Base-by-base conservation (phyloP, 2,888 invertebrate genomes). In the Mimas tiliae region DNA sequence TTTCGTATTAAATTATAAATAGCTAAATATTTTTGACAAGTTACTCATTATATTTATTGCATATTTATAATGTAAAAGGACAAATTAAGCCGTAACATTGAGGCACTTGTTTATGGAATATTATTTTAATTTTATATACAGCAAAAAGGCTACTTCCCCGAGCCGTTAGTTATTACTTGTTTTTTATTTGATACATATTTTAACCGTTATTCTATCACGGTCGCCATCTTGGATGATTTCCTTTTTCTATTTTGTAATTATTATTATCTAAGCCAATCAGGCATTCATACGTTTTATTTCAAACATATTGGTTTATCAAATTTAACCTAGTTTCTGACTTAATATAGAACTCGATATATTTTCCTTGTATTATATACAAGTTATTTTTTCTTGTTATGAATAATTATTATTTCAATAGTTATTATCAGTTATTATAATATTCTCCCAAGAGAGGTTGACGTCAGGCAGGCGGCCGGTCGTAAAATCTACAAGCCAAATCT, bases 181-280 rank as follows among this genome's bases (percentile, higher is more conserved):
- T 52, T 21, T 21, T 27, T 4, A 1, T 27, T 52, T 38, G 6
- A 34, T 34, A 34, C 34, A n/a, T n/a, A 38, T 38, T 38, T 7
- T 38, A 38, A 7, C 38, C 8, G 9, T 45, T 11, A 14, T 14
- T 7, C 33, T n/a, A 34, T n/a, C 9, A 53, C 8, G 8, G 53
- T 33, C n/a, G 53, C 34, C 53, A 34, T 53, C 34, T n/a, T 27
- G 4, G n/a, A 50, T 4, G 19, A 50, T 27, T 52, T 53, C 1
- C n/a, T 53, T 53, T n/a, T 53, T 27, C 27, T n/a, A 53, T 53
- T 53, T 53, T 14, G 33, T 34, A 34, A 14, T 53, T 27, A 53
- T 53, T 53, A 34, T 8, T 33, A 53, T 53, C 33, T 7, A 14
- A 53, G 8, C n/a, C 53, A 33, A 33, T 53, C 33, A 14, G 14